phyloP scores from a whole-genome alignment of 1,140 invertebrate species.

The Drosophila nigrodunni region DNA sequence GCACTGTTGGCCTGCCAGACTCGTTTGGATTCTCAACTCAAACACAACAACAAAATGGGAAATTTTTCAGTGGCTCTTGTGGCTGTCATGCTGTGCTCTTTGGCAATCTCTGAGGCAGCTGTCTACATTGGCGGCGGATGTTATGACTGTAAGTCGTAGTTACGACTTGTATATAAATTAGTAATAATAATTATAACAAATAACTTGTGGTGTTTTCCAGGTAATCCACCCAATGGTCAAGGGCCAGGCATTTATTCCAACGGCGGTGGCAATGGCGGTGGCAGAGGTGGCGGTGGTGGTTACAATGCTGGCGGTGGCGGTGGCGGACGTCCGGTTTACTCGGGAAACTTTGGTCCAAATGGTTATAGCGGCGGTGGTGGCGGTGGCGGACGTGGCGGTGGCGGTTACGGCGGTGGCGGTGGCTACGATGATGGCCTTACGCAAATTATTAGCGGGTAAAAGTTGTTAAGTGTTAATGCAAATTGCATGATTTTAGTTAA shows the following conservation, averaged over 20 bases:
- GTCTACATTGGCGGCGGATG: constrained; percentile 73
- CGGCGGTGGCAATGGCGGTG: constrained; percentile 31
- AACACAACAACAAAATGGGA: constrained; percentile 47
- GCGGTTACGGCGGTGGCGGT: constrained; percentile 36
- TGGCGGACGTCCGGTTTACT: constrained; percentile 62
- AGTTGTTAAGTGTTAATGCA: not conserved
- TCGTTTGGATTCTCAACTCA: constrained; percentile 46
- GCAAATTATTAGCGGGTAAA: constrained; percentile 63
- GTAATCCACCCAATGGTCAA: constrained; percentile 71
- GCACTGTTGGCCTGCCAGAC: constrained; percentile 52
- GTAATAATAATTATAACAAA: constrained; percentile 16
- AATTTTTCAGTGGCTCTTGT: constrained; percentile 44
- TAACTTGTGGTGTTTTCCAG: constrained; percentile 42
- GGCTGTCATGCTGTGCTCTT: constrained; percentile 45
- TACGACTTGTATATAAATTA: constrained; percentile 5
- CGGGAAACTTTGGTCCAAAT: constrained; percentile 64
- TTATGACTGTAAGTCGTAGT: constrained; percentile 65
- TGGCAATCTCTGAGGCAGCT: constrained; percentile 60
- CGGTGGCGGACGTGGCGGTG: constrained; percentile 17
- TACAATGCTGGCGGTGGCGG: constrained; percentile 41
- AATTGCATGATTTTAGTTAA: not conserved
- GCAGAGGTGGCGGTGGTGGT: constrained; percentile 12
- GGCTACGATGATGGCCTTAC: constrained; percentile 52
- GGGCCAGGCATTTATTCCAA: constrained; percentile 58
- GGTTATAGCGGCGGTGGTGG: constrained; percentile 55